Evolutionary conservation across 2,797 vertebrate genomes (phyloP).

Genomic region (Cyclura pinguis): DNA sequence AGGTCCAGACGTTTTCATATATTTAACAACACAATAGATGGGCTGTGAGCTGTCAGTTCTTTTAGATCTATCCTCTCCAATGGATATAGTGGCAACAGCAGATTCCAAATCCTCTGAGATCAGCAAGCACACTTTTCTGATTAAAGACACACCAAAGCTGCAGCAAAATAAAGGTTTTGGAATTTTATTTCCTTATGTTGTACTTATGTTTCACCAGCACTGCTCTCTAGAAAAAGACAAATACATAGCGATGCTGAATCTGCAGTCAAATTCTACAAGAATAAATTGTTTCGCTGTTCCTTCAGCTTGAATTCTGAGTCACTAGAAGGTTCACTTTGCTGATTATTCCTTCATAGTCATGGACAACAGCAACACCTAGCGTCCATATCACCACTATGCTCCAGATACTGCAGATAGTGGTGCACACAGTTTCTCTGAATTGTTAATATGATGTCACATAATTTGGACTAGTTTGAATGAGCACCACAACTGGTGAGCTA

Average conservation of each 20-base stretch:
- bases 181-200: background rate
- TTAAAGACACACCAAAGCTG: background rate
- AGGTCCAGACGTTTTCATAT: constrained; percentile 66
- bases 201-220: background rate
- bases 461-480: background rate
- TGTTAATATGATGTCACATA: background rate
- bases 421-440: background rate
- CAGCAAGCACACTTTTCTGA: constrained; percentile 49
- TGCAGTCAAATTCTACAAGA: background rate
- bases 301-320: constrained; percentile 5
- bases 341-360: background rate
- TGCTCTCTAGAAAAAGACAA: background rate
- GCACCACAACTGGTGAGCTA: background rate
- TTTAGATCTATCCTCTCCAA: constrained; percentile 79
- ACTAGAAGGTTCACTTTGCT: background rate
- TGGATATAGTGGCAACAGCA: constrained; percentile 76
- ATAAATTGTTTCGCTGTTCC: background rate
- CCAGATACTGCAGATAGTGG: background rate
- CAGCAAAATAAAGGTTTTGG: background rate
- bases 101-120: constrained; percentile 66
- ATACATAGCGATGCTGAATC: background rate
- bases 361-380: constrained; percentile 46
- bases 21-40: constrained; percentile 79
- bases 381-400: background rate
- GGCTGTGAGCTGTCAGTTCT: constrained; percentile 71